These are phyloP conservation scores for Eurosta solidaginis DNA, from an alignment of 1,140 invertebrate genomes.

Conservation along the genomic window DNA sequence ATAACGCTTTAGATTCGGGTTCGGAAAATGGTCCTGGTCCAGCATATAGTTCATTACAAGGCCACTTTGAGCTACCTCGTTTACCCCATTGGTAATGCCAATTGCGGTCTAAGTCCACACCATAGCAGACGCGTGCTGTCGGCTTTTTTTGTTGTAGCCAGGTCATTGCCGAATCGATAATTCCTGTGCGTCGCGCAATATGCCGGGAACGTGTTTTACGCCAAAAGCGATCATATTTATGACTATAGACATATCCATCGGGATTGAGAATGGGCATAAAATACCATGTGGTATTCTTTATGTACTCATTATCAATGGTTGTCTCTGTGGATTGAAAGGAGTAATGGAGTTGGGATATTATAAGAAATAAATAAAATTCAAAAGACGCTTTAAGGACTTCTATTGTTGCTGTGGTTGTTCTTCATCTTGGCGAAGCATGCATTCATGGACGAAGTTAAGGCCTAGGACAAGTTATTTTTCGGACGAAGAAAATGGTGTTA, in stretches of 20 bases:
- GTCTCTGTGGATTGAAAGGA: constrained; percentile 19
- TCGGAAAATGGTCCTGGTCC: constrained; percentile 82
- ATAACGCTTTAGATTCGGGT: constrained; percentile 75
- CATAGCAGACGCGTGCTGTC: constrained; percentile 55
- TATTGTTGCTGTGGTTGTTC: too few relatives aligned
- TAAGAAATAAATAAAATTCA: background rate
- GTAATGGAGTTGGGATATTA: background rate
- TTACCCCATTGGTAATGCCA: constrained; percentile 72
- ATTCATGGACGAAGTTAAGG: too few relatives aligned
- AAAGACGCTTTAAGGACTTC: background rate
- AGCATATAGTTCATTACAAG: constrained; percentile 80
- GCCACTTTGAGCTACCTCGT: constrained; percentile 74
- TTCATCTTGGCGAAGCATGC: too few relatives aligned
- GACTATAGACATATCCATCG: constrained; percentile 80
- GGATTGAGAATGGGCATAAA: constrained; percentile 80
- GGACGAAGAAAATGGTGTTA: too few relatives aligned
- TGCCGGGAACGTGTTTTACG: constrained; percentile 73
- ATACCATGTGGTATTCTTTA: constrained; percentile 66
- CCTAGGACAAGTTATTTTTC: too few relatives aligned
- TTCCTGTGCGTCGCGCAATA: constrained; percentile 40
- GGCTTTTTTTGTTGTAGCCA: constrained; percentile 51
- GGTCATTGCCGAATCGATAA: constrained; percentile 55
- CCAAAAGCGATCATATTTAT: constrained; percentile 77
- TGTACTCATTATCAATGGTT: constrained; percentile 42
- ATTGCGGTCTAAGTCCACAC: constrained; percentile 74